Base-by-base conservation (phyloP, 2,797 vertebrate species). In the Ispidina lecontei region DNA sequence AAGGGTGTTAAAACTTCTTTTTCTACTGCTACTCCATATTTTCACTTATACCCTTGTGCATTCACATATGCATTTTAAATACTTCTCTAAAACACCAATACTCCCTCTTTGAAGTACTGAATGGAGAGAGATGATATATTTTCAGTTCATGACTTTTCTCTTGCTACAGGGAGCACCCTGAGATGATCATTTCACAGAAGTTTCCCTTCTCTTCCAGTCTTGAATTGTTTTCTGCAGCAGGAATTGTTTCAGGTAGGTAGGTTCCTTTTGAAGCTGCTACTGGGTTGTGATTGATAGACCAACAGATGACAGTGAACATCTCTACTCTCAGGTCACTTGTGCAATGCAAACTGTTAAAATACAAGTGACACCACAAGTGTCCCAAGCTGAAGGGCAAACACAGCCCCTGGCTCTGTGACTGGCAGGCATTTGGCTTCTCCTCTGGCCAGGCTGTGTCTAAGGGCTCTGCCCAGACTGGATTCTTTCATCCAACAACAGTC, bases 31-130 rank as follows among this genome's bases (percentile, higher is more conserved):
- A 88, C 90, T 92, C 84, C 65, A 41, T 91, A 80, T 93, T 95
- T 96, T 90, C 86, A 84, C 58, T 96, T 93, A 96, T 88, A 88
- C 92, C 74, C 87, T 37, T 55, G 91, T 93, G 96, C 69, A 96
- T 93, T 94, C 6, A 1, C 62, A 91, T 89, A 94, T 84, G 93
- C 90, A 96, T 95, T 93, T 96, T 93, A 95, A 96, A 80, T 62
- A 80, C 12, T 84, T 71, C 77, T 84, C 78, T 95, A 71, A 79
- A 82, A 51, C 78, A 93, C 84, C 86, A 95, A 44, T 94, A 96
- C 90, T 91, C 62, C 64, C 77, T 62, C 90, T 94, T 93, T 94
- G 91, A 96, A 90, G 84, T 96, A 89, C 68, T 71, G 81, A 95
- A 93, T 90, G 81, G 93, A 90, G 90, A 90, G 90, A 93, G 74